These are phyloP conservation scores for Promerops cafer DNA, from an alignment of 2,113 vertebrate species.

Conservation along the genomic window DNA sequence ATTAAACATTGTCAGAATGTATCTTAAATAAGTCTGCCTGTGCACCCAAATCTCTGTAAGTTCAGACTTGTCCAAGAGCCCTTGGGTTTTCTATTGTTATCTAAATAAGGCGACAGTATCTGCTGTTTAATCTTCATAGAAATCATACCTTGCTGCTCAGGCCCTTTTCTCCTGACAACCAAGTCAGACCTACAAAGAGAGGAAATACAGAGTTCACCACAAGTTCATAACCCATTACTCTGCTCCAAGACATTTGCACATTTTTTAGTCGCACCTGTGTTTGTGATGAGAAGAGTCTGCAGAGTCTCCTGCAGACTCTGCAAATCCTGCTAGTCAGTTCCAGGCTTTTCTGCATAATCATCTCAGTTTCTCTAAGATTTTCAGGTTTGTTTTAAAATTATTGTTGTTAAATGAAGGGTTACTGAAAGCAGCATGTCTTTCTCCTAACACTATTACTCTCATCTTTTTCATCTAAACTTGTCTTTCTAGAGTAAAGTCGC, in stretches of 20 bases:
- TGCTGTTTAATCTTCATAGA: conserved; percentile 32
- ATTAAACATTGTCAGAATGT: neutral
- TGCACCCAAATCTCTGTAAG: neutral
- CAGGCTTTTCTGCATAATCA: neutral
- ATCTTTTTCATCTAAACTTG: neutral
- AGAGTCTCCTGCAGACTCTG: neutral
- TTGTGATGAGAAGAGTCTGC: neutral
- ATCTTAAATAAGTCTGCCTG: neutral
- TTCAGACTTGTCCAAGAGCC: conserved; percentile 31
- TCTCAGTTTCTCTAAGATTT: neutral
- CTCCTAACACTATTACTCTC: neutral
- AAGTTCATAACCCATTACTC: conserved; percentile 17
- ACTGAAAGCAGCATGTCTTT: neutral
- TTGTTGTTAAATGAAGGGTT: neutral
- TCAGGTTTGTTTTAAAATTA: neutral
- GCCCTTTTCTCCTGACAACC: conserved; percentile 15
- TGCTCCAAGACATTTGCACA: conserved; percentile 20
- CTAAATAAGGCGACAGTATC: conserved; percentile 47
- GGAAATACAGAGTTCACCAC: conserved; percentile 36
- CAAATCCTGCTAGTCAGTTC: neutral
- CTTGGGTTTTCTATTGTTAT: conserved; percentile 42
- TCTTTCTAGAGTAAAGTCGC: neutral
- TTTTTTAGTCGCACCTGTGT: conserved; percentile 29
- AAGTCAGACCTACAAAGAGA: neutral
- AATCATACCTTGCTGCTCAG: conserved; percentile 8